phyloP scores from a whole-genome alignment of 2,797 vertebrate genomes.

The Gobionotothen gibberifrons region DNA sequence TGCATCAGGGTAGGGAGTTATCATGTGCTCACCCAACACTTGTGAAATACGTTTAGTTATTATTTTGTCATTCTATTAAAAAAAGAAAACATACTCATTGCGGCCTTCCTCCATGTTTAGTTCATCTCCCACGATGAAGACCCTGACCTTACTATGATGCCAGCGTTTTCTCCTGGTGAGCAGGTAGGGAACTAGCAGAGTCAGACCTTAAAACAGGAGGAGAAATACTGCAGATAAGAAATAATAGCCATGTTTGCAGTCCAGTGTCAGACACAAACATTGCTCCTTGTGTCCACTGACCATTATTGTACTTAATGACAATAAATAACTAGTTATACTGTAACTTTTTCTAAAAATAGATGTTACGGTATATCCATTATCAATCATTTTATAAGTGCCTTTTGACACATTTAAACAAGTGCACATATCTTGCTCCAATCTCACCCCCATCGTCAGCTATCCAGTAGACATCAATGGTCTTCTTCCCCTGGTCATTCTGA shows the following conservation, averaged over 20 bases:
- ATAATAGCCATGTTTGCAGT: background rate
- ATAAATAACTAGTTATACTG: no score
- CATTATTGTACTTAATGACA: background rate
- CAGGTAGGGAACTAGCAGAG: slow-evolving; percentile 86
- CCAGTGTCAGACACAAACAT: background rate
- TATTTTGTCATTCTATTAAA: background rate
- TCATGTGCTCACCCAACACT: background rate
- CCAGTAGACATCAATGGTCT: slow-evolving; percentile 85
- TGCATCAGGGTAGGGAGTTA: background rate
- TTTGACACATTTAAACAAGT: background rate
- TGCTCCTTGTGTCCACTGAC: background rate
- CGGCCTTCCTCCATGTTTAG: slow-evolving; percentile 79
- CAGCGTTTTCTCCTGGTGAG: slow-evolving; percentile 82
- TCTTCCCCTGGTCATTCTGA: slow-evolving; percentile 82
- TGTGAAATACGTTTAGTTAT: background rate
- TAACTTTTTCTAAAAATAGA: no score
- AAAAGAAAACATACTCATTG: slow-evolving; percentile 72
- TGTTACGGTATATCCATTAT: background rate
- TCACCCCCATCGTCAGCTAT: slow-evolving; percentile 83
- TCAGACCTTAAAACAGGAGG: slow-evolving; percentile 77
- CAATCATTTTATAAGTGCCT: no score
- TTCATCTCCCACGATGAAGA: slow-evolving; percentile 81
- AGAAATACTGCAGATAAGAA: background rate
- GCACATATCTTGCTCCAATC: background rate
- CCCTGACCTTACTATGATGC: slow-evolving; percentile 76